Conservation (phyloP, 2,113 vertebrate species). For the Patagioenas fasciata region DNA sequence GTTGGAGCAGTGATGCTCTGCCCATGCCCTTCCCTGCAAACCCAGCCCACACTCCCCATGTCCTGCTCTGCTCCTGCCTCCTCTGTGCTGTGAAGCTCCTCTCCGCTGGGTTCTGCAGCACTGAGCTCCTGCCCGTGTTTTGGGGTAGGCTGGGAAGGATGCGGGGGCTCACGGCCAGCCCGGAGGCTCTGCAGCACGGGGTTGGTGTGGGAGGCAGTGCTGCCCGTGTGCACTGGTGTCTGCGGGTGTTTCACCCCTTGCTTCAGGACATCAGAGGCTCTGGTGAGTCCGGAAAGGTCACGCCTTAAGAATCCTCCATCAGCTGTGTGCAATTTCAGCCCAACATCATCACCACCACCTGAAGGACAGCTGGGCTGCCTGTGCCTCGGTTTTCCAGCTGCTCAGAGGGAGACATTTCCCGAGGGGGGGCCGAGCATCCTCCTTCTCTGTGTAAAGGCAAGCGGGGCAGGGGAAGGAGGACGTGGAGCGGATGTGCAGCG, state of each 20-base stretch:
- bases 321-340: neutral
- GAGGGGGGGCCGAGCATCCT: neutral
- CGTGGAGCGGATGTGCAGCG: too few species aligned
- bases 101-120: rapidly evolving
- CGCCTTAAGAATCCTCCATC: neutral
- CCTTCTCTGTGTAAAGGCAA: rapidly evolving
- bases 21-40: neutral
- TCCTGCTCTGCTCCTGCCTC: neutral
- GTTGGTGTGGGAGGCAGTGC: rapidly evolving
- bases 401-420: neutral
- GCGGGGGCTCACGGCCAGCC: neutral
- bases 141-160: neutral
- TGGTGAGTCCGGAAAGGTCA: rapidly evolving
- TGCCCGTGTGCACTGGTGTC: rapidly evolving
- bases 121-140: neutral
- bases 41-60: rapidly evolving
- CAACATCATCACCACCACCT: neutral
- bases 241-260: rapidly evolving
- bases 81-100: rapidly evolving
- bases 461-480: neutral
- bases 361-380: neutral
- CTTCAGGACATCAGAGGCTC: neutral
- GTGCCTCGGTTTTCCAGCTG: neutral
- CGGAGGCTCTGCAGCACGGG: rapidly evolving
- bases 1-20: neutral